Evolutionary conservation across 2,797 vertebrate genomes (phyloP).

Genomic region (Holocentrus rufus): DNA sequence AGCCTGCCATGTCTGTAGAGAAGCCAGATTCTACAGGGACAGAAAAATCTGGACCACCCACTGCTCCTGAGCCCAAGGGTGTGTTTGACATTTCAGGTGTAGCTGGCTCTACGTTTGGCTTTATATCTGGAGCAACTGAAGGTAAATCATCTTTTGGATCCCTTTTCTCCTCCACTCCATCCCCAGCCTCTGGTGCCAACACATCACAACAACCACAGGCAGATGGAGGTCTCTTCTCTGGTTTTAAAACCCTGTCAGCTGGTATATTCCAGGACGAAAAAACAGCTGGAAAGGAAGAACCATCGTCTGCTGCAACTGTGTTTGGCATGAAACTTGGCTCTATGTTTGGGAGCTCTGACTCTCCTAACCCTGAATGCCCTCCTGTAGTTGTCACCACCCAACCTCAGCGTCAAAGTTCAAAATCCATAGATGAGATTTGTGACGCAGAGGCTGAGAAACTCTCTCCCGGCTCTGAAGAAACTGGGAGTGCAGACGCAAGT

Average conservation of each 20-base stretch:
- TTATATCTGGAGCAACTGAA: constrained; percentile 82
- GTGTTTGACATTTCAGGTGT: constrained; percentile 84
- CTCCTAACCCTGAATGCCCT: constrained; percentile 62
- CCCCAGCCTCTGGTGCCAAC: constrained; percentile 66
- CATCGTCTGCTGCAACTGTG: constrained; percentile 74
- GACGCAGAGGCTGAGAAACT: constrained; percentile 66
- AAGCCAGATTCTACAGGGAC: constrained; percentile 17
- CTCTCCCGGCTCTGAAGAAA: constrained; percentile 72
- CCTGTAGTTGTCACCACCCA: constrained; percentile 63
- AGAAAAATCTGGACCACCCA: constrained; percentile 42
- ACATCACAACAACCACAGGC: constrained; percentile 68
- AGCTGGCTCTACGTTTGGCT: constrained; percentile 80
- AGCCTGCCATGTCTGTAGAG: constrained; percentile 21
- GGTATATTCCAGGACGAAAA: constrained; percentile 89
- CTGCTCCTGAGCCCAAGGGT: constrained; percentile 68
- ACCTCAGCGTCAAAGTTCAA: constrained; percentile 63
- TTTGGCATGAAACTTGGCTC: constrained; percentile 84
- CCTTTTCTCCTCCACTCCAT: constrained; percentile 83
- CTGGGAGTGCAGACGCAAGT: constrained; percentile 76
- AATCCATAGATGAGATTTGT: constrained; percentile 42
- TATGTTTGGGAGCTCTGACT: constrained; percentile 78
- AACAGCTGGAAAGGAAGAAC: constrained; percentile 68
- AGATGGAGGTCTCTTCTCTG: constrained; percentile 82
- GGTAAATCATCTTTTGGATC: constrained; percentile 84
- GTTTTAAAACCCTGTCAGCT: constrained; percentile 89